Conservation (phyloP, 92 coral and sea anemone genomes). For the Palythoa grandis region DNA sequence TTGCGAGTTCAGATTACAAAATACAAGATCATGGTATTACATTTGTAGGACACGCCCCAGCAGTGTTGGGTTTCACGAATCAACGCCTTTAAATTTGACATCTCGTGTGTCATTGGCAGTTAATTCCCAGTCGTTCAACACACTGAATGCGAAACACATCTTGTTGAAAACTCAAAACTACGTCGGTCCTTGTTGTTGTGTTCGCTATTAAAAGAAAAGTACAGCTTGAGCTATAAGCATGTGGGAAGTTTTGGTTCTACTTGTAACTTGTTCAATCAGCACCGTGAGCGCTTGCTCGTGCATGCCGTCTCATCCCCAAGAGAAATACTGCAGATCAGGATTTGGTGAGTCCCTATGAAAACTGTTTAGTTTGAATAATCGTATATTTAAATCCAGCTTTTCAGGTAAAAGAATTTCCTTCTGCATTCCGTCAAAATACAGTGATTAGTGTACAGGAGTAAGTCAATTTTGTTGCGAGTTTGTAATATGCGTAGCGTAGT, state of each 20-base stretch:
- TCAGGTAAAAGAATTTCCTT: background rate
- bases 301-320: conserved; percentile 90
- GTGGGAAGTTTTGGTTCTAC: conserved; percentile 12
- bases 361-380: background rate
- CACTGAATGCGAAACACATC: background rate
- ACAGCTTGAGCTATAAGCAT: conserved; percentile 4
- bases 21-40: conserved; percentile 3
- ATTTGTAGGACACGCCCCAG: conserved; percentile 28
- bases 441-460: background rate
- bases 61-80: conserved; percentile 18
- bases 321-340: conserved; percentile 84
- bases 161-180: background rate
- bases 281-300: conserved; percentile 76
- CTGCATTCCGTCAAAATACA: background rate
- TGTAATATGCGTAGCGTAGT: background rate
- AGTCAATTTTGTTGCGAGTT: background rate
- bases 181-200: background rate
- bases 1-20: conserved; percentile 25
- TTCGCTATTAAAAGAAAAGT: conserved; percentile 11
- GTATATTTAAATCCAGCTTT: background rate
- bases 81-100: conserved; percentile 33
- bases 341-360: conserved; percentile 73
- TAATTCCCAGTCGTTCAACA: conserved; percentile 12
- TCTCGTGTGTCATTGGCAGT: conserved; percentile 21
- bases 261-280: background rate